Evolutionary conservation across 2,888 invertebrate species (phyloP).

Genomic region (Cheilosia grossa): DNA sequence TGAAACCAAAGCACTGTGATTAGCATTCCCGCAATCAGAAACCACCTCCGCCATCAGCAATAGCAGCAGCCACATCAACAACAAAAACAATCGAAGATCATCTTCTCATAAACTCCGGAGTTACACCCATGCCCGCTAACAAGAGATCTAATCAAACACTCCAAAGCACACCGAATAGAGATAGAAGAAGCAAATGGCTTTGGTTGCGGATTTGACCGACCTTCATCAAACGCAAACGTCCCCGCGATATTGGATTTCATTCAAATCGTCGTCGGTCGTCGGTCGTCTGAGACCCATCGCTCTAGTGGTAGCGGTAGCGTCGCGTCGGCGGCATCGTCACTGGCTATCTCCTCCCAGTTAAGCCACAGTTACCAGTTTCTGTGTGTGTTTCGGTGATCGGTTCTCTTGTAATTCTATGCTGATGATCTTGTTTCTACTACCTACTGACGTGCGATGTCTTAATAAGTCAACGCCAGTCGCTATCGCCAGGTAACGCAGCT

Average conservation of each 20-base stretch:
- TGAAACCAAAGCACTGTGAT: slow-evolving; percentile 13
- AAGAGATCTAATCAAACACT: slow-evolving; percentile 66
- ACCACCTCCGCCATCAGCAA: slow-evolving; percentile 10
- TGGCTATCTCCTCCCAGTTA: slow-evolving; percentile 33
- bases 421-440: slow-evolving; percentile 74
- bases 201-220: slow-evolving; percentile 55
- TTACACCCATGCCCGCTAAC: slow-evolving; percentile 63
- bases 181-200: slow-evolving; percentile 28
- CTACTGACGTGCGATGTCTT: slow-evolving; percentile 75
- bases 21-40: slow-evolving; percentile 31
- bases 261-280: slow-evolving; percentile 46
- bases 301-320: neutral
- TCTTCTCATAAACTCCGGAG: slow-evolving; percentile 53
- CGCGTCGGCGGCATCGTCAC: neutral
- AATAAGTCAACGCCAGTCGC: slow-evolving; percentile 70
- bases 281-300: slow-evolving; percentile 27
- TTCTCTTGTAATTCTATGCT: slow-evolving; percentile 73
- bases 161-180: slow-evolving; percentile 62
- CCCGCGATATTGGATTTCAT: slow-evolving; percentile 73
- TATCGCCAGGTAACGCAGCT: slow-evolving; percentile 47
- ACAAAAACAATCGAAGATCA: slow-evolving; percentile 31
- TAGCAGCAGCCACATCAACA: slow-evolving; percentile 1
- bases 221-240: slow-evolving; percentile 73
- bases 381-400: slow-evolving; percentile 66
- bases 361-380: slow-evolving; percentile 19